phyloP scores from a whole-genome alignment of 2,113 vertebrate genomes.

The Atlantisia rogersi region DNA sequence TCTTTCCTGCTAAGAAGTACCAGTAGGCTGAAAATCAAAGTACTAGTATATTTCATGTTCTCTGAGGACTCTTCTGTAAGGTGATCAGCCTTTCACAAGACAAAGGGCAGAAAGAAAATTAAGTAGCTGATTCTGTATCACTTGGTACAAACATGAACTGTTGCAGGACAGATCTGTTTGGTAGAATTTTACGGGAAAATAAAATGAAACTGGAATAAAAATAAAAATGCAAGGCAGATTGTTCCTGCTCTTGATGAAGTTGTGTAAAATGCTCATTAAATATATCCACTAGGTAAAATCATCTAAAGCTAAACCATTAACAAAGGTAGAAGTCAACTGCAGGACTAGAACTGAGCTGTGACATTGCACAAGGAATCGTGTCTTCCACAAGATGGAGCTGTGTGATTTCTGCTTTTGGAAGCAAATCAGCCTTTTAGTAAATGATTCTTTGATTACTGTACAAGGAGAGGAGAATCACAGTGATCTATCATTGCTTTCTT shows the following conservation, averaged over 20 bases:
- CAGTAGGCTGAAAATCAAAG: neutral
- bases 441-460: neutral
- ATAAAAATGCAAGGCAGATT: neutral
- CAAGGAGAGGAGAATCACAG: conserved; percentile 25
- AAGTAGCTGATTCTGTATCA: neutral
- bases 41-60: neutral
- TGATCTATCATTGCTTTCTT: conserved; percentile 36
- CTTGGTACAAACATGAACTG: neutral
- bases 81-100: neutral
- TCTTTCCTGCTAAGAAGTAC: neutral
- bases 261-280: neutral
- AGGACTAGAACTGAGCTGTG: neutral
- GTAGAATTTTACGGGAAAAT: neutral
- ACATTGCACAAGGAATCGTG: neutral
- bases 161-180: neutral
- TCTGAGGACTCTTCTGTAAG: neutral
- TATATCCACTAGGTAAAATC: neutral
- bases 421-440: neutral
- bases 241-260: neutral
- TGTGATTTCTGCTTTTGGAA: conserved; percentile 49
- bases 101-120: neutral
- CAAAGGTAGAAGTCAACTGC: neutral
- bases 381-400: conserved; percentile 76
- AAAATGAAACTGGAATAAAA: neutral
- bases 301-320: neutral